A percentile compares a stretch with the other conserved stretches of the same genome.
phyloP scores from a whole-genome alignment of 2,113 vertebrate genomes.

The Colossoma macropomum region DNA sequence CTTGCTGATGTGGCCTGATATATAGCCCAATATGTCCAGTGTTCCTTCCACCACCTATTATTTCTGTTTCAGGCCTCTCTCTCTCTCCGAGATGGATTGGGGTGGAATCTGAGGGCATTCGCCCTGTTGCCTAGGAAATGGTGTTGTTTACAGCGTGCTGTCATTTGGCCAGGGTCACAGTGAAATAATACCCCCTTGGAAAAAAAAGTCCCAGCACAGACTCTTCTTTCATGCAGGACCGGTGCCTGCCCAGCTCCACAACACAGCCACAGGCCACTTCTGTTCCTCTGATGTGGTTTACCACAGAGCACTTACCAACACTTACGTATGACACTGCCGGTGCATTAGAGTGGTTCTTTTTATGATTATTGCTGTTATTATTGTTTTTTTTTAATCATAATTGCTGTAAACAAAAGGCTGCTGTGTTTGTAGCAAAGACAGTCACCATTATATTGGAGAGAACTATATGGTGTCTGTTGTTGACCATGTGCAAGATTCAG shows the following conservation, averaged over 20 bases:
- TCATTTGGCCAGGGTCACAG: slow-evolving; percentile 55
- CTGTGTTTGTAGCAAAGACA: no score
- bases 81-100: not conserved
- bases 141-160: slow-evolving; percentile 67
- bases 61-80: no score
- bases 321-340: no score
- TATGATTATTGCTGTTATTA: no score
- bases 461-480: no score
- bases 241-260: not conserved
- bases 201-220: slow-evolving; percentile 56
- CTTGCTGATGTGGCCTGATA: not conserved
- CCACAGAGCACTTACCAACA: no score
- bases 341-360: not conserved
- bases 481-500: no score
- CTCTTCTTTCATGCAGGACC: slow-evolving; percentile 55
- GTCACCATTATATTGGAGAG: no score
- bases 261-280: slow-evolving; percentile 43
- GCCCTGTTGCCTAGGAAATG: slow-evolving; percentile 66
- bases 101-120: slow-evolving; percentile 49
- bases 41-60: no score
- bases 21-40: not conserved
- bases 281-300: slow-evolving; percentile 29
- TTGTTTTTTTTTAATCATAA: no score
- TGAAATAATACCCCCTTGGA: slow-evolving; percentile 65
- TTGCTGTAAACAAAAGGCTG: no score